phyloP scores from a whole-genome alignment of 2,888 invertebrate species.

The Drosophila anomalata region DNA sequence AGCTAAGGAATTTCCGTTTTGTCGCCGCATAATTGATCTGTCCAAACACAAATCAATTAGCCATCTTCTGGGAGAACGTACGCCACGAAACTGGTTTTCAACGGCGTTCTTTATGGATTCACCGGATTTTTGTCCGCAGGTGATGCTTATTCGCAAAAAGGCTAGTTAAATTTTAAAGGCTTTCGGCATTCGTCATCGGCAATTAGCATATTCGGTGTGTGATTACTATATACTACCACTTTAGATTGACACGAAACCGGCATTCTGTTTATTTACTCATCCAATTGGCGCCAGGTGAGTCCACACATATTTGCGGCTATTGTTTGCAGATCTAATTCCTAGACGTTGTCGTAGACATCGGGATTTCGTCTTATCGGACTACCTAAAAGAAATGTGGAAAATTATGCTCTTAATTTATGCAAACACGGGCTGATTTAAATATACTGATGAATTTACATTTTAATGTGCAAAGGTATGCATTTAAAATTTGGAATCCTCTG shows the following conservation, averaged over 20 bases:
- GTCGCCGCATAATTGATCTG: slow-evolving; percentile 22
- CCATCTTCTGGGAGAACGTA: slow-evolving; percentile 19
- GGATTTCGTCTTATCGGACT: slow-evolving; percentile 2
- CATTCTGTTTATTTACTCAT: slow-evolving; percentile 63
- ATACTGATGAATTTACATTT: slow-evolving; percentile 11
- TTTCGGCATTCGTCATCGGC: slow-evolving; percentile 60
- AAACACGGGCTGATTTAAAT: slow-evolving; percentile 21
- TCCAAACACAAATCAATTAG: slow-evolving; percentile 32
- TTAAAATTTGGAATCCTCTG: slow-evolving; percentile 3
- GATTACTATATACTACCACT: slow-evolving; percentile 21
- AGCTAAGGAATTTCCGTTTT: slow-evolving; percentile 61
- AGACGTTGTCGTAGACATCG: slow-evolving; percentile 43
- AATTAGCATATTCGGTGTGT: slow-evolving; percentile 53
- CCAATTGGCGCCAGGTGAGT: slow-evolving; percentile 64
- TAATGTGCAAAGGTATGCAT: not conserved
- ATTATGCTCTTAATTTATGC: slow-evolving; percentile 6
- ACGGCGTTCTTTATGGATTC: slow-evolving; percentile 26
- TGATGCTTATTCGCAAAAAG: slow-evolving; percentile 44
- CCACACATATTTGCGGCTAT: slow-evolving; percentile 35
- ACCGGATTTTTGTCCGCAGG: slow-evolving; percentile 14
- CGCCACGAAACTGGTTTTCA: slow-evolving; percentile 42
- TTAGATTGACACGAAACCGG: slow-evolving; percentile 23
- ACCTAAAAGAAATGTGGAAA: slow-evolving; percentile 1
- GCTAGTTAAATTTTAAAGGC: slow-evolving; percentile 29
- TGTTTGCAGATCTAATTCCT: slow-evolving; percentile 54